Base-by-base conservation (phyloP, 2,888 invertebrate species). In the Coenonympha arcania region DNA sequence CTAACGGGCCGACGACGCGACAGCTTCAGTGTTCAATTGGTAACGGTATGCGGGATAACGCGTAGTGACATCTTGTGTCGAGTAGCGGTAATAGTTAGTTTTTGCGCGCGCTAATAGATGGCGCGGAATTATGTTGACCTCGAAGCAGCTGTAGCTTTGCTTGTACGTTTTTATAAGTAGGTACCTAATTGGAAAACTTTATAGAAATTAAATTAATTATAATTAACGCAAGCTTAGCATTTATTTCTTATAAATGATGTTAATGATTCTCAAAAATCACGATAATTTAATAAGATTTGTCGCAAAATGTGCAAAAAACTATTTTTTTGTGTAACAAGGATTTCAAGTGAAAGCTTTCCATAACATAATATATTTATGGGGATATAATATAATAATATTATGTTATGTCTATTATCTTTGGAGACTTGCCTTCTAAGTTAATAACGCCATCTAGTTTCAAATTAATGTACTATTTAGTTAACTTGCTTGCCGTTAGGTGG, bases 61-160 rank as follows among this genome's bases (percentile, higher is more conserved):
- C 72, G 69, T 72, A 74, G 68, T 72, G 80, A 76, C 84, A 80
- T 71, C 84, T 81, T 75, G 79, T 73, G 73, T 64, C 65, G 68
- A 62, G 64, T 83, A 83, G 82, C 82, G 80, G 81, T 81, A 81
- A 68, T 65, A 63, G 60, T 63, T 53, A 69, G 62, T 78, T 76
- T 69, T 68, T 69, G 66, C 63, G 65, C 65, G 53, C 54, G 61
- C 56, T 66, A 62, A 73, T 69, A 77, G 79, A 74, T 76, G 71
- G 68, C 70, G 64, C n/a, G 24, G 16, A n/a, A 13, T 33, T 8
- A 33, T 30, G 30, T 24, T 26, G 31, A 15, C 5, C 20, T 20
- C 24, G 8, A 26, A 39, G 31, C 36, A 24, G 19, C 20, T 40
- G 16, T 9, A 6, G 6, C 5, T 4, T 34, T 16, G 6, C 16